Evolutionary conservation across 2,888 invertebrate species (phyloP).

Genomic region (Ophioninae sp.): DNA sequence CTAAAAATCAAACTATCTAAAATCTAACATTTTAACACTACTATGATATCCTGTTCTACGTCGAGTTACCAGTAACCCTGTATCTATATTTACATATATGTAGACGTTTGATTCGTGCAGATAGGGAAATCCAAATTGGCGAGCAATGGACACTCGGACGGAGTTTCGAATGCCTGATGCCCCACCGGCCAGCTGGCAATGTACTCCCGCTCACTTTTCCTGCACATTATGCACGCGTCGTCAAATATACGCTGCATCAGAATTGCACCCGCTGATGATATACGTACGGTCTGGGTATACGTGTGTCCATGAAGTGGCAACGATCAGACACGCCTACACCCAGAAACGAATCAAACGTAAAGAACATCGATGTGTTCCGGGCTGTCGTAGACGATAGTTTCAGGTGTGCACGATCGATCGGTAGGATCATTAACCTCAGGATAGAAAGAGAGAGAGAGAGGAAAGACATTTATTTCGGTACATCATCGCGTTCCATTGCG

Average conservation of each 20-base stretch:
- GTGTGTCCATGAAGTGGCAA: neutral
- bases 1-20: too few species aligned
- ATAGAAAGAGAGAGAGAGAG: conserved; percentile 22
- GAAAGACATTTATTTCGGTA: conserved; percentile 47
- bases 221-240: conserved; percentile 24
- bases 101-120: neutral
- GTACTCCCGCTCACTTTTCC: neutral
- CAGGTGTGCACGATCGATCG: conserved; percentile 57
- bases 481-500: conserved; percentile 52
- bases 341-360: conserved; percentile 42
- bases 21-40: too few species aligned
- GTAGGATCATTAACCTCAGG: conserved; percentile 58
- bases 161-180: conserved; percentile 47
- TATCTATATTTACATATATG: too few species aligned
- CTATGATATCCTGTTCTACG: too few species aligned
- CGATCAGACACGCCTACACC: conserved; percentile 37
- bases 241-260: conserved; percentile 4
- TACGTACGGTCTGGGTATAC: neutral
- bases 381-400: conserved; percentile 51
- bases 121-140: neutral
- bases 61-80: too few species aligned
- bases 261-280: neutral
- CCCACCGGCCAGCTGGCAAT: neutral
- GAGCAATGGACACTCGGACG: conserved; percentile 2
- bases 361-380: conserved; percentile 43